A percentile compares a stretch with the other conserved stretches of the same genome.
Conservation (phyloP, 2,797 vertebrate species). For the Acipenser oxyrinchus region DNA sequence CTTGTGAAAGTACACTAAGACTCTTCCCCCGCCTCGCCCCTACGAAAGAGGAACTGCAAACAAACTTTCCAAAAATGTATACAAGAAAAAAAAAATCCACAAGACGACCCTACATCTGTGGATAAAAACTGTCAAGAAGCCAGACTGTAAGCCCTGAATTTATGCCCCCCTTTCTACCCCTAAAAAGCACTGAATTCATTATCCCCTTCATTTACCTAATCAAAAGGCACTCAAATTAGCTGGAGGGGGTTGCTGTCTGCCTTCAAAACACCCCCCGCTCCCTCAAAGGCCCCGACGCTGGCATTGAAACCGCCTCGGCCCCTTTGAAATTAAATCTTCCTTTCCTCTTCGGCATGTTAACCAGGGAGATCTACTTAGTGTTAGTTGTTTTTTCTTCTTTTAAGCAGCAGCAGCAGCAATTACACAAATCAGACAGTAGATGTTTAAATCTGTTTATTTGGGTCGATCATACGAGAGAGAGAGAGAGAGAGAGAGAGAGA, state of each 20-base stretch:
- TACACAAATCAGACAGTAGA: neutral
- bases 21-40: neutral
- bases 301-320: conserved; percentile 34
- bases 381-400: neutral
- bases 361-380: neutral
- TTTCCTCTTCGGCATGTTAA: conserved; percentile 7
- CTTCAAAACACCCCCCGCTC: conserved; percentile 48
- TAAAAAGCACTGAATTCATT: conserved; percentile 45
- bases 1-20: neutral
- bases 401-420: neutral
- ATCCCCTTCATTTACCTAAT: conserved; percentile 47
- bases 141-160: conserved; percentile 22
- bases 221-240: conserved; percentile 52
- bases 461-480: too few relatives aligned
- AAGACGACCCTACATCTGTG: conserved; percentile 25
- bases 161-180: conserved; percentile 12
- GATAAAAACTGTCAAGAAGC: conserved; percentile 35
- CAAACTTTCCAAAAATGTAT: neutral
- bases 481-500: too few relatives aligned
- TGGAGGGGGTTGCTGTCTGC: conserved; percentile 44
- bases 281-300: conserved; percentile 32
- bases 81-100: neutral
- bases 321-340: conserved; percentile 45
- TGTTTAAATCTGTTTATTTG: conserved; percentile 6
- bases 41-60: conserved; percentile 11